Conservation (phyloP, 2,797 vertebrate genomes). For the Yasuhikotakia modesta region DNA sequence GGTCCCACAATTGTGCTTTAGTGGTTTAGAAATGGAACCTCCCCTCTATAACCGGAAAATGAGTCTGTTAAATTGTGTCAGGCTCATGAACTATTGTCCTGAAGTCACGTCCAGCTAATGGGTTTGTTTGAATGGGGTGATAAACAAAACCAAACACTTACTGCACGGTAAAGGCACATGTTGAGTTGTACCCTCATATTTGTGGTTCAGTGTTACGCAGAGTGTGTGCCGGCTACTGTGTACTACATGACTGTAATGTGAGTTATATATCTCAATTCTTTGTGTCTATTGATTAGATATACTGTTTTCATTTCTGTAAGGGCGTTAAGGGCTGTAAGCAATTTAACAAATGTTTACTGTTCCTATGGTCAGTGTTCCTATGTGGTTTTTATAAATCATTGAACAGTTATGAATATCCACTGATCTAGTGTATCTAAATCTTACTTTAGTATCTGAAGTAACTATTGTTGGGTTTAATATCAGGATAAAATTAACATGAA, state of each 20-base stretch:
- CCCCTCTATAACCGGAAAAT: conserved; percentile 46
- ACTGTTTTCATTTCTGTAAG: background rate
- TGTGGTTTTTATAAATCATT: no score
- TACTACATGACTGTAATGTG: conserved; percentile 75
- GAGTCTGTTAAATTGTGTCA: conserved; percentile 51
- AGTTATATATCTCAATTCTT: conserved; percentile 57
- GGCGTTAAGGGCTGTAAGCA: no score
- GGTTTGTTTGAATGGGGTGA: conserved; percentile 25
- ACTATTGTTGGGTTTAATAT: background rate
- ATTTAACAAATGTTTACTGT: background rate
- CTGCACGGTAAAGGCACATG: no score
- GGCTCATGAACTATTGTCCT: conserved; percentile 49
- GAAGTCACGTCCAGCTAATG: conserved; percentile 44
- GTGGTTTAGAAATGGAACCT: conserved; percentile 52
- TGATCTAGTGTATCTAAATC: no score
- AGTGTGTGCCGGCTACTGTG: background rate
- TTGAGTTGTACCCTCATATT: conserved; percentile 29
- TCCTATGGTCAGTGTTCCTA: no score
- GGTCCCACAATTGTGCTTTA: conserved; percentile 67
- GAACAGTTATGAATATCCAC: no score
- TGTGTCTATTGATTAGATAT: background rate
- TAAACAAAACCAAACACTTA: background rate
- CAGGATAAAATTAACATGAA: no score
- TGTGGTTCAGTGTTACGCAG: conserved; percentile 8
- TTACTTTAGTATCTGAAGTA: background rate